Conservation (phyloP, 2,113 vertebrate species). For the Rhinopomastus cyanomelas region DNA sequence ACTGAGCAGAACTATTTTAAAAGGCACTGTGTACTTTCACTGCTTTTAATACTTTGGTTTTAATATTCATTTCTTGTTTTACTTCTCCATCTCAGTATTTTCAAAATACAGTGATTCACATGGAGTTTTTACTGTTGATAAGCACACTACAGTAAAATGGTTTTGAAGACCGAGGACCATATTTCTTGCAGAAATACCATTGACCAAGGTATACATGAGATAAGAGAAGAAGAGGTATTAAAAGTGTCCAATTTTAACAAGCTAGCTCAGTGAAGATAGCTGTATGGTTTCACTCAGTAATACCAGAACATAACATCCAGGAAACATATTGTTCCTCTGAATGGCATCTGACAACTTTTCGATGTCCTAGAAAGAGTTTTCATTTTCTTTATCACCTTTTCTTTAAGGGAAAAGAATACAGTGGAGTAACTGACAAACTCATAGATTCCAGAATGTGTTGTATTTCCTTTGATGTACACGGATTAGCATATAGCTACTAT, state of each 20-base stretch:
- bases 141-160: background rate
- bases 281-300: background rate
- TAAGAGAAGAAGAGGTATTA: background rate
- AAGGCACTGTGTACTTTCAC: background rate
- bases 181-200: background rate
- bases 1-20: background rate
- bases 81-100: background rate
- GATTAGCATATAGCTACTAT: background rate
- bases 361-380: background rate
- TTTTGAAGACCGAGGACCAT: background rate
- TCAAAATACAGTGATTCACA: constrained; percentile 6
- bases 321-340: background rate
- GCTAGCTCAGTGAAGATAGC: background rate
- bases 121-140: background rate
- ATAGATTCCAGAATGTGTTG: background rate
- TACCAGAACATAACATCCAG: background rate
- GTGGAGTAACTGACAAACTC: background rate
- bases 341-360: background rate
- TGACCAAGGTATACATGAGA: background rate
- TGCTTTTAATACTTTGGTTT: constrained; percentile 4
- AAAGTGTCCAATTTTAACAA: background rate
- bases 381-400: background rate
- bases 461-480: background rate
- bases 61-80: constrained; percentile 38
- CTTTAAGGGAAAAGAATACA: background rate